phyloP scores from a whole-genome alignment of 2,888 invertebrate species.

The Philaethria dido region DNA sequence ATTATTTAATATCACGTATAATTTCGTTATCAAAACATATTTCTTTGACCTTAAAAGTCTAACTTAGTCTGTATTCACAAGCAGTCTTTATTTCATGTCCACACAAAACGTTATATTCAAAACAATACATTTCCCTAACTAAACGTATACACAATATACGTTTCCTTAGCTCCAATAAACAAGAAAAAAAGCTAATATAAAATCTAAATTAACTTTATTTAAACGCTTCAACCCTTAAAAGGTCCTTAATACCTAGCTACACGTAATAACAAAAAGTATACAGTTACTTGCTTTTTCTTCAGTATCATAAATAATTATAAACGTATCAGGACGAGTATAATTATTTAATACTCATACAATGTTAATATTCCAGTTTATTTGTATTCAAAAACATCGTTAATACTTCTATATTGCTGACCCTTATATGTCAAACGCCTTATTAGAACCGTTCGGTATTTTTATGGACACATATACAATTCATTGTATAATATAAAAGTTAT shows the following conservation, averaged over 20 bases:
- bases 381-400: slow-evolving; percentile 27
- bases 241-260: background rate
- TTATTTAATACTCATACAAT: slow-evolving; percentile 31
- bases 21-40: too few relatives aligned
- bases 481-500: slow-evolving; percentile 29
- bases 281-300: slow-evolving; percentile 11
- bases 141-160: background rate
- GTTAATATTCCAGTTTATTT: slow-evolving; percentile 28
- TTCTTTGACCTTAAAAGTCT: too few relatives aligned
- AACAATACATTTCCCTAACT: background rate
- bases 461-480: slow-evolving; percentile 24
- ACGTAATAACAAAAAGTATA: background rate
- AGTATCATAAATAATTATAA: slow-evolving; percentile 26
- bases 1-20: too few relatives aligned
- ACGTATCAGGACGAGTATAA: background rate
- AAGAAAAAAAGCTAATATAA: background rate
- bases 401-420: slow-evolving; percentile 15
- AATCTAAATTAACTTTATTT: background rate
- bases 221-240: background rate
- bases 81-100: too few relatives aligned
- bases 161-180: background rate
- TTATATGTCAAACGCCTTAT: slow-evolving; percentile 23
- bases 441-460: slow-evolving; percentile 22
- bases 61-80: too few relatives aligned
- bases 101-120: too few relatives aligned